Evolutionary conservation across 2,888 invertebrate species (phyloP).

Genomic region (Acrocyrtus sp.): DNA sequence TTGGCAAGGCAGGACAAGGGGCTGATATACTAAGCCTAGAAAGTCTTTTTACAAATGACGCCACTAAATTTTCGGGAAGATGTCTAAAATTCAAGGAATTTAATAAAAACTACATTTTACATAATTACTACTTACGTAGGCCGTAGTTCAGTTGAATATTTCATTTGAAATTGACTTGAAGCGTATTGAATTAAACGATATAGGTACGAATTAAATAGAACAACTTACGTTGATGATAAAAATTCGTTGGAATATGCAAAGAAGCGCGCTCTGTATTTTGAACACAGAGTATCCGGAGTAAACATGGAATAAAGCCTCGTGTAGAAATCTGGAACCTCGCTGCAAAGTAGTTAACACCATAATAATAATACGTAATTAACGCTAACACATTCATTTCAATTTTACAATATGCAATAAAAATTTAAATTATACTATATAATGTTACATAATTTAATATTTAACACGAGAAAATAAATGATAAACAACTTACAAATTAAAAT

Average conservation of each 20-base stretch:
- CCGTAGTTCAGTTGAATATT: neutral
- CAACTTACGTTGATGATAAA: conserved; percentile 86
- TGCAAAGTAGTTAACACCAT: too few relatives aligned
- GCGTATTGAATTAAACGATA: conserved; percentile 1
- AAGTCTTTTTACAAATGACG: conserved; percentile 91
- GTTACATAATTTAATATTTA: too few relatives aligned
- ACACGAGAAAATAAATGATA: neutral
- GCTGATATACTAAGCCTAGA: conserved; percentile 86
- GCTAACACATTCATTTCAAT: too few relatives aligned
- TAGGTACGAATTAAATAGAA: too few relatives aligned
- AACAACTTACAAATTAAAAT: conserved; percentile 82
- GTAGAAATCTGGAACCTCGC: conserved; percentile 94
- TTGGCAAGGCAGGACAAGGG: conserved; percentile 80
- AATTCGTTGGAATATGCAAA: conserved; percentile 91
- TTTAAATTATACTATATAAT: too few relatives aligned
- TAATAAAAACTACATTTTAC: conserved; percentile 11
- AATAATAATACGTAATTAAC: too few relatives aligned
- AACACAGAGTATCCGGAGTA: conserved; percentile 89
- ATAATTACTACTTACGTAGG: neutral
- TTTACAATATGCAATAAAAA: too few relatives aligned
- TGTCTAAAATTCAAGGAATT: conserved; percentile 75
- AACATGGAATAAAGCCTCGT: conserved; percentile 94
- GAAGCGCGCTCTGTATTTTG: conserved; percentile 87
- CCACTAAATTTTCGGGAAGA: conserved; percentile 88
- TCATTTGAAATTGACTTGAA: neutral